Evolutionary conservation across 2,888 invertebrate species (phyloP).

Genomic region (Polydrusus cervinus): DNA sequence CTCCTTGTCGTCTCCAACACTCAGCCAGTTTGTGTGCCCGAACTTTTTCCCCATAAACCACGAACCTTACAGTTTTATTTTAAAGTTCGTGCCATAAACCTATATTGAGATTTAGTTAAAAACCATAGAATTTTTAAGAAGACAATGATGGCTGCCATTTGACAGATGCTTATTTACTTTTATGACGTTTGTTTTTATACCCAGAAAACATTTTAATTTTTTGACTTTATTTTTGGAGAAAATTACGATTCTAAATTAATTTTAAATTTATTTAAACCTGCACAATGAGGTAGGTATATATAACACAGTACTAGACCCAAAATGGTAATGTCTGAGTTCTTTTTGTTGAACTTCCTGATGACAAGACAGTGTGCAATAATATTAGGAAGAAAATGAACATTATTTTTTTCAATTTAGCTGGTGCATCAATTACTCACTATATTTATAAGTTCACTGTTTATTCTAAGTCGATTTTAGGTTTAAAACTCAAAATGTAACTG

Average conservation of each 20-base stretch:
- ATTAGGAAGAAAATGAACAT: no score
- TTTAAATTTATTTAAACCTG: slow-evolving; percentile 25
- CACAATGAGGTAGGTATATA: slow-evolving; percentile 45
- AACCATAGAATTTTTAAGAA: neutral
- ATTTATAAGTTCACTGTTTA: no score
- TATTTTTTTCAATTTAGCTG: no score
- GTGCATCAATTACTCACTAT: no score
- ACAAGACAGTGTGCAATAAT: no score
- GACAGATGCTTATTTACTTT: slow-evolving; percentile 45
- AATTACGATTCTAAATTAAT: slow-evolving; percentile 30
- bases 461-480: no score
- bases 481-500: neutral
- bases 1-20: no score
- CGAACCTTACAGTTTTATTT: no score
- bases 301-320: neutral
- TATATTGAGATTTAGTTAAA: no score
- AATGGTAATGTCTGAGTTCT: neutral
- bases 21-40: no score
- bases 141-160: slow-evolving; percentile 20
- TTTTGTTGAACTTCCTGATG: slow-evolving; percentile 3
- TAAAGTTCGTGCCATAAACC: no score
- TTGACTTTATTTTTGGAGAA: slow-evolving; percentile 35
- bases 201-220: slow-evolving; percentile 43
- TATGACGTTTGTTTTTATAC: slow-evolving; percentile 48
- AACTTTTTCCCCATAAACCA: no score